phyloP scores from a whole-genome alignment of 2,888 invertebrate genomes.

The Drosophila algonquin region DNA sequence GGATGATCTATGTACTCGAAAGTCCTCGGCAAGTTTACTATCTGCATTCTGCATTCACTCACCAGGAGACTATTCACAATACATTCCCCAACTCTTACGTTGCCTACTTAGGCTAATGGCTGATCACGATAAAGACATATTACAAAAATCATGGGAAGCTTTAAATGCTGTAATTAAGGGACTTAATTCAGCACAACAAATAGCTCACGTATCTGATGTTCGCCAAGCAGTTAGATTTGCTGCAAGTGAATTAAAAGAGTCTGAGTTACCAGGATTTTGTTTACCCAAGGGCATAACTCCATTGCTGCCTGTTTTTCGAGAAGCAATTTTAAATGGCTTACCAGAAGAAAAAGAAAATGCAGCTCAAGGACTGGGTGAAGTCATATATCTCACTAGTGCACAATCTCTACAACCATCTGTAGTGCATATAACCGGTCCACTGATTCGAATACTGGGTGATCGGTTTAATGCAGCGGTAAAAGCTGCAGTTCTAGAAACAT shows the following conservation, averaged over 20 bases:
- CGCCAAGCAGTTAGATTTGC: conserved; percentile 96
- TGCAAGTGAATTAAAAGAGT: conserved; percentile 91
- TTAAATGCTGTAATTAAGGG: conserved; percentile 94
- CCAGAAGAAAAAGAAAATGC: conserved; percentile 98
- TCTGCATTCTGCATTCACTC: conserved; percentile 96
- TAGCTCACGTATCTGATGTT: conserved; percentile 94
- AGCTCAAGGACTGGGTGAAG: conserved; percentile 93
- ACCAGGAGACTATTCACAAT: conserved; percentile 93
- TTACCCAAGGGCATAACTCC: conserved; percentile 97
- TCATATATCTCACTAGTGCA: conserved; percentile 88
- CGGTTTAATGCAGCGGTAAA: conserved; percentile 97
- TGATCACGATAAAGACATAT: conserved; percentile 91
- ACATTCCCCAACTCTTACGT: conserved; percentile 94
- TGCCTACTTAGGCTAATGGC: conserved; percentile 94
- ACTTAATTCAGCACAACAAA: conserved; percentile 92
- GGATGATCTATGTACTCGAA: conserved; percentile 87
- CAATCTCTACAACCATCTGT: conserved; percentile 97
- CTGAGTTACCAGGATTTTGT: conserved; percentile 95
- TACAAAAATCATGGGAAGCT: conserved; percentile 96
- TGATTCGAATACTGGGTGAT: conserved; percentile 98
- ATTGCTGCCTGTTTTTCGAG: conserved; percentile 96
- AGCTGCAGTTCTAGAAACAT: conserved; percentile 96
- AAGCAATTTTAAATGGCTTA: conserved; percentile 96
- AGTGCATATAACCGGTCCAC: conserved; percentile 98
- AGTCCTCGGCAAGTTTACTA: conserved; percentile 93